A percentile compares a stretch with the other conserved stretches of the same genome.
Conservation (phyloP, 2,888 invertebrate species). For the Podabrus alpinus region DNA sequence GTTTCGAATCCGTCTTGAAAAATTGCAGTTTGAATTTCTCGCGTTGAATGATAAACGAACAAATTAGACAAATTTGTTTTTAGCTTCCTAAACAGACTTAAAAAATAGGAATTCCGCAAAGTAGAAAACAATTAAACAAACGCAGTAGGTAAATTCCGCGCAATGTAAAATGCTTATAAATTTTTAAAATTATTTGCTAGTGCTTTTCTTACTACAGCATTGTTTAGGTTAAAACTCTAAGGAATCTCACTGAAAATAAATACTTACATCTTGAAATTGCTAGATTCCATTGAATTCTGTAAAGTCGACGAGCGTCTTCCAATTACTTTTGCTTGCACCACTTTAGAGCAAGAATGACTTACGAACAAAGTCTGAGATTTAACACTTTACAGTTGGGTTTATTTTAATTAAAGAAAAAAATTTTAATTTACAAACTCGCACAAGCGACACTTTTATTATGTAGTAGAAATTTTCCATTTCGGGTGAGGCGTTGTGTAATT, state of each 20-base stretch:
- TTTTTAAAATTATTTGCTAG: slow-evolving; percentile 39
- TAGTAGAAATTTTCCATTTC: background rate
- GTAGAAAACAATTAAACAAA: background rate
- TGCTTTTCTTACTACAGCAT: slow-evolving; percentile 38
- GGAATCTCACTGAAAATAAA: slow-evolving; percentile 36
- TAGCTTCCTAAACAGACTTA: too few relatives aligned
- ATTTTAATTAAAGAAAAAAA: slow-evolving; percentile 31
- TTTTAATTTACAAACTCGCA: slow-evolving; percentile 25
- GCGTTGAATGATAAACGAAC: background rate
- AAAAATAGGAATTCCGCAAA: background rate
- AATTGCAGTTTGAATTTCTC: background rate
- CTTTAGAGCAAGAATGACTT: slow-evolving; percentile 28
- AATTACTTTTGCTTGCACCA: slow-evolving; percentile 36
- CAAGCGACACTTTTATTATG: slow-evolving; percentile 19
- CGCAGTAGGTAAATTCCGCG: background rate
- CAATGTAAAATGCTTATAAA: slow-evolving; percentile 25
- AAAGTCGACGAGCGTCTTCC: slow-evolving; percentile 29
- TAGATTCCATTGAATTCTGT: slow-evolving; percentile 36
- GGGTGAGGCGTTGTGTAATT: background rate
- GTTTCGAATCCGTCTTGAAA: background rate
- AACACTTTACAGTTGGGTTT: slow-evolving; percentile 31
- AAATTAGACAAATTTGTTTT: background rate
- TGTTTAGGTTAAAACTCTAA: slow-evolving; percentile 36
- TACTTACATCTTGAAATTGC: slow-evolving; percentile 37
- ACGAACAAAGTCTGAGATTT: slow-evolving; percentile 29